Conservation (phyloP, 2,888 invertebrate species). For the Alloplasta piceator region DNA sequence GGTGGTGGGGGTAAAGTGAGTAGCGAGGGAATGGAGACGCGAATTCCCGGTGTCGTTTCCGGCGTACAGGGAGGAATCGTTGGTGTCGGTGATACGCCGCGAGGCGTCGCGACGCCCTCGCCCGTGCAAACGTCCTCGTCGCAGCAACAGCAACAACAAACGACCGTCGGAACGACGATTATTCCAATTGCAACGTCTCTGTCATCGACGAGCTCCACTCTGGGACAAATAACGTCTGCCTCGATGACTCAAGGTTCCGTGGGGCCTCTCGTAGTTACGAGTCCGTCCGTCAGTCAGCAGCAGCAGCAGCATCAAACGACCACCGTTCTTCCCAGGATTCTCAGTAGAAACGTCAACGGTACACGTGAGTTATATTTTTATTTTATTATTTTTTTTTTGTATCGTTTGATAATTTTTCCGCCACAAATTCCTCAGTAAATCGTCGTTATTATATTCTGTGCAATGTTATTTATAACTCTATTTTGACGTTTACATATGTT, state of each 20-base stretch:
- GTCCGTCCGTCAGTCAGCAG: slow-evolving; percentile 70
- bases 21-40: slow-evolving; percentile 72
- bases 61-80: slow-evolving; percentile 61
- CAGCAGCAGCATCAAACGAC: slow-evolving; percentile 66
- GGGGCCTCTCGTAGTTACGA: slow-evolving; percentile 73
- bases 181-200: slow-evolving; percentile 45
- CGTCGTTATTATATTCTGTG: too few species aligned
- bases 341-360: slow-evolving; percentile 82
- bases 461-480: too few species aligned
- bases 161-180: slow-evolving; percentile 58
- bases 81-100: slow-evolving; percentile 73
- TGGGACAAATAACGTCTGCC: slow-evolving; percentile 64
- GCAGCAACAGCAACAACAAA: slow-evolving; percentile 51
- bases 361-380: slow-evolving; percentile 77
- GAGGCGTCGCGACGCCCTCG: slow-evolving; percentile 78
- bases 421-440: too few species aligned
- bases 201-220: slow-evolving; percentile 50
- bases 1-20: slow-evolving; percentile 57
- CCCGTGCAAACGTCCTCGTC: slow-evolving; percentile 69
- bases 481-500: too few species aligned
- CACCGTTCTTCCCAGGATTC: slow-evolving; percentile 76
- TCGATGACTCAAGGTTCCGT: slow-evolving; percentile 72
- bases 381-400: slow-evolving; percentile 5
- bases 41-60: slow-evolving; percentile 67
- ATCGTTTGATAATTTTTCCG: not conserved